Evolutionary conservation across 1,140 invertebrate genomes (phyloP).

Genomic region (Radopholus similis): DNA sequence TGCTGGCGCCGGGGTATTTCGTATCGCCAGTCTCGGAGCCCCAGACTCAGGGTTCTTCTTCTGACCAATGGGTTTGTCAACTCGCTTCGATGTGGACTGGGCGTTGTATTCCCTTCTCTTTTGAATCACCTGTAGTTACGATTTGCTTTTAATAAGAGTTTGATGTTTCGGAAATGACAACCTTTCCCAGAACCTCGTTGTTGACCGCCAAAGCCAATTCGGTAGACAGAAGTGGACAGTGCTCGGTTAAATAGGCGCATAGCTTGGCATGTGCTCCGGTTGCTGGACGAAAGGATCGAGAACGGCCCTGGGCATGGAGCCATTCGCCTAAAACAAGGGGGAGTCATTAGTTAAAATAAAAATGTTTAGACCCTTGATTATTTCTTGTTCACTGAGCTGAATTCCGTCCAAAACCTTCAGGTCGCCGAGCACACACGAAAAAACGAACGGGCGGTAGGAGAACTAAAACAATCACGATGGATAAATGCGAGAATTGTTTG

Average conservation of each 20-base stretch:
- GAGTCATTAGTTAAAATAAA: not conserved
- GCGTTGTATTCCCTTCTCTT: conserved; percentile 14
- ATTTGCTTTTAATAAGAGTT: not conserved
- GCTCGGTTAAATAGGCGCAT: conserved; percentile 2
- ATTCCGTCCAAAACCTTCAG: conserved; percentile 18
- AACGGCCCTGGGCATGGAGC: conserved; percentile 10
- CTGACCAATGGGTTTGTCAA: not conserved
- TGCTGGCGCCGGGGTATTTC: not conserved
- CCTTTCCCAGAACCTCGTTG: not conserved
- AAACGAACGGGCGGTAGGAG: conserved; percentile 21
- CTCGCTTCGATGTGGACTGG: too few species aligned
- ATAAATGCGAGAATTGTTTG: not conserved
- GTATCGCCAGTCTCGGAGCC: not conserved
- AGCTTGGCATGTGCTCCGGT: not conserved
- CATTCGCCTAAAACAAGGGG: conserved; percentile 17
- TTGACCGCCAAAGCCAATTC: not conserved
- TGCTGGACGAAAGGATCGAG: conserved; percentile 11
- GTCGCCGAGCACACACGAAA: conserved; percentile 11
- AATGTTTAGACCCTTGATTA: conserved; percentile 13
- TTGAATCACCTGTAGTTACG: conserved; percentile 1
- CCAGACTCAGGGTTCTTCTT: not conserved
- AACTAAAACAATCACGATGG: conserved; percentile 7
- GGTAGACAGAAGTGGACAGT: conserved; percentile 5
- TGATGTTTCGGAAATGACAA: not conserved
- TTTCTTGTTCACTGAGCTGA: conserved; percentile 12